Base-by-base conservation (phyloP, 2,888 invertebrate species). In the Trissolcus brochymenae region DNA sequence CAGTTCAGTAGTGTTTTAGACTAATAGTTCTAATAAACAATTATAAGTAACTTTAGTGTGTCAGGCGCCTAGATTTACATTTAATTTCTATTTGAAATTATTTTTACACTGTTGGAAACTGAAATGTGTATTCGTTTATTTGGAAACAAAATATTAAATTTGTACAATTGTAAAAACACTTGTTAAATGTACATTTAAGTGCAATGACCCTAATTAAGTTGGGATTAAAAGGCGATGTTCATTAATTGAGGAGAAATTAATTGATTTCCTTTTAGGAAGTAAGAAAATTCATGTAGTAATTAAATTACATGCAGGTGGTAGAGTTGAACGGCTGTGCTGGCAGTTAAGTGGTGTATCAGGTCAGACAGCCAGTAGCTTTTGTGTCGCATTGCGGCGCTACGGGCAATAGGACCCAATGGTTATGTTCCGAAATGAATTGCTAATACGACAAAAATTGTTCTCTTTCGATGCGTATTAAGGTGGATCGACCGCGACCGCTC, bases 381-480 rank as follows among this genome's bases (percentile, higher is more conserved):
- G 84, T 87, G 88, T 86, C 88, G 88, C 88, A 88, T 85, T 88
- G 88, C 88, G 88, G 84, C 86, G 85, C 82, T 80, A 81, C 82
- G 79, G 73, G 80, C 83, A 80, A 83, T 84, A 81, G 82, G 82
- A 82, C 82, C 82, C 83, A 83, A 83, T 81, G 80, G 53, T 61
- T 60, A 50, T 68, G 64, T 72, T 68, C 43, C 64, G 54, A 67
- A 76, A 67, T 60, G 59, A 67, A 74, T 74, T 65, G 72, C 64
- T 68, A 72, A 62, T 67, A 62, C 67, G 17, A 50, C 67, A 57
- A 76, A 76, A 76, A 76, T 56, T 43, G 50, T 67, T 49, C 25
- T 61, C 59, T 64, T 59, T 59, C 54, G 14, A 13, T 71, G 53
- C 46, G 43, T 64, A 65, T 59, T 72, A 54, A 64, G 59, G 49